phyloP scores from a whole-genome alignment of 2,888 invertebrate species.

The Ischnura elegans region DNA sequence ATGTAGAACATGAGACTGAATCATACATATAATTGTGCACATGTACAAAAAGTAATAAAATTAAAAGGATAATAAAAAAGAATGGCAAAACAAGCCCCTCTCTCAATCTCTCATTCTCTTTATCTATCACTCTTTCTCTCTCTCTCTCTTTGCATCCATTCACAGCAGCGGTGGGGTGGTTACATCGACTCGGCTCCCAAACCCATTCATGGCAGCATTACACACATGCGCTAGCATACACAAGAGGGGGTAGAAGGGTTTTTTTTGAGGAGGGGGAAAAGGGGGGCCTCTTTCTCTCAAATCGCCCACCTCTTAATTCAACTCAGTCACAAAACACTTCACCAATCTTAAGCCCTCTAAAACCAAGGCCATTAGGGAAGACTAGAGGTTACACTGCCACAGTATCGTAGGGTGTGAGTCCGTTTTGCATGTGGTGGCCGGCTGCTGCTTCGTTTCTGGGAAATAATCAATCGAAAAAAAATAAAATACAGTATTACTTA shows the following conservation, averaged over 20 bases:
- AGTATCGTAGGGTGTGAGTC: conserved; percentile 99
- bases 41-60: conserved; percentile 44
- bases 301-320: conserved; percentile 47
- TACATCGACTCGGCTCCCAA: conserved; percentile 25
- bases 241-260: conserved; percentile 48
- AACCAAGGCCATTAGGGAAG: conserved; percentile 58
- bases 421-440: conserved; percentile 87
- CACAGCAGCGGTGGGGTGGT: conserved; percentile 57
- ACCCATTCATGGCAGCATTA: conserved; percentile 45
- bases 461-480: conserved; percentile 72
- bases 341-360: conserved; percentile 42
- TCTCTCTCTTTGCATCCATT: conserved; percentile 50
- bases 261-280: not conserved
- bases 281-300: conserved; percentile 37
- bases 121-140: not conserved
- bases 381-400: conserved; percentile 98
- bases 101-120: conserved; percentile 7
- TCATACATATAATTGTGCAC: conserved; percentile 47
- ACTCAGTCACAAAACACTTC: conserved; percentile 45
- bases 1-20: conserved; percentile 55
- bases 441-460: conserved; percentile 93
- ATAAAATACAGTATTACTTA: not conserved
- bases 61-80: conserved; percentile 42
- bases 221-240: conserved; percentile 61
- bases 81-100: conserved; percentile 35